Percentiles rank a stretch among this genome's conserved stretches.
Evolutionary conservation across 2,113 vertebrate species (phyloP).

Genomic region (Mola mola): DNA sequence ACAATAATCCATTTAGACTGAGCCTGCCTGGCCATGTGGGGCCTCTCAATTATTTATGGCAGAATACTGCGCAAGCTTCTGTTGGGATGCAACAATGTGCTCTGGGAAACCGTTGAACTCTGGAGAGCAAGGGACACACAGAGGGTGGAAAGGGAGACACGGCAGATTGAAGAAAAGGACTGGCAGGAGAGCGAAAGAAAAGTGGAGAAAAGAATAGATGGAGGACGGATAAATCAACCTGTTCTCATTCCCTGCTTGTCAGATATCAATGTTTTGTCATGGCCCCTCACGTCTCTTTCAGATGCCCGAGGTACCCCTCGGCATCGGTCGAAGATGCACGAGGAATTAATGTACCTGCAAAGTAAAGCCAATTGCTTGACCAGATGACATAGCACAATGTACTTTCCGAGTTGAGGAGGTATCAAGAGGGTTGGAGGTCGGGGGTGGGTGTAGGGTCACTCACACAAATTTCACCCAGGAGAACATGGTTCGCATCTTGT

Average conservation of each 20-base stretch:
- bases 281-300: too few species aligned
- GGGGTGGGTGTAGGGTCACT: too few species aligned
- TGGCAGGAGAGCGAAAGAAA: background rate
- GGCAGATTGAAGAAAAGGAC: slow-evolving; percentile 19
- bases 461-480: too few species aligned
- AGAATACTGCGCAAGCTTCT: slow-evolving; percentile 78
- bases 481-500: too few species aligned
- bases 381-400: too few species aligned
- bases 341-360: too few species aligned
- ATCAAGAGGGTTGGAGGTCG: too few species aligned
- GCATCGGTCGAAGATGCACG: too few species aligned
- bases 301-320: too few species aligned
- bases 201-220: slow-evolving; percentile 3
- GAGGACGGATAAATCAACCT: background rate
- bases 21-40: slow-evolving; percentile 73
- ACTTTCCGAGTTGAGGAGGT: too few species aligned
- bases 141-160: slow-evolving; percentile 17
- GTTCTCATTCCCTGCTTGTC: background rate
- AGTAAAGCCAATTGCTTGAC: too few species aligned
- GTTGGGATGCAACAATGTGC: slow-evolving; percentile 74
- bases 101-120: slow-evolving; percentile 68
- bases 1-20: slow-evolving; percentile 82
- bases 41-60: slow-evolving; percentile 80
- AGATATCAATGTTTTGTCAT: too few species aligned
- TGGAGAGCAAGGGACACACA: slow-evolving; percentile 37